Percentiles rank a stretch among this genome's conserved stretches.
Conservation (phyloP, 2,888 invertebrate genomes). For the Brachyopa scutellaris region DNA sequence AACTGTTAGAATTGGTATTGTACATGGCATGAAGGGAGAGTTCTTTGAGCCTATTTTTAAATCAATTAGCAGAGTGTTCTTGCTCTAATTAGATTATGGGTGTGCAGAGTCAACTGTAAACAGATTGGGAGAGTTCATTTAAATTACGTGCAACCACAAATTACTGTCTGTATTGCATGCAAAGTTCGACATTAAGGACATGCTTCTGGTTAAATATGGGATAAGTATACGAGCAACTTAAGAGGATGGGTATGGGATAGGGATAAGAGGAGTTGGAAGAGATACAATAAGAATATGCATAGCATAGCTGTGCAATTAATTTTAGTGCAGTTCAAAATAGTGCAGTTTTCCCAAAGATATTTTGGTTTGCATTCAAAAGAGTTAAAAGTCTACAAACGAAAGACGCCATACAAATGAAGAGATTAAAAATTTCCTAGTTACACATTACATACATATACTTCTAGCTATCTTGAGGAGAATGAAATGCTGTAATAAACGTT, state of each 20-base stretch:
- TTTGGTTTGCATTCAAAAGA: background rate
- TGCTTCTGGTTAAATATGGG: conserved; percentile 38
- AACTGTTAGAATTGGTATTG: conserved; percentile 48
- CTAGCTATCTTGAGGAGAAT: no score
- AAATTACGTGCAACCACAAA: conserved; percentile 32
- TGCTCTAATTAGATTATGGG: conserved; percentile 62
- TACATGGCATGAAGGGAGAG: conserved; percentile 20
- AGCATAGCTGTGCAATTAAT: background rate
- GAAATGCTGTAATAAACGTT: no score
- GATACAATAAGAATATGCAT: background rate
- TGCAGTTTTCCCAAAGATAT: background rate
- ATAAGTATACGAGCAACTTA: background rate
- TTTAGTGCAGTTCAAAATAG: background rate
- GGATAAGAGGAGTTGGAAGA: background rate
- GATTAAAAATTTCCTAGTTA: no score
- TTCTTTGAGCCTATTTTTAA: conserved; percentile 53
- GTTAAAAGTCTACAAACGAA: no score
- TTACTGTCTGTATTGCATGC: conserved; percentile 44
- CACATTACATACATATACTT: no score
- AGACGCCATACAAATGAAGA: no score
- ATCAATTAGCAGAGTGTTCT: conserved; percentile 63
- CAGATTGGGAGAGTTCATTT: conserved; percentile 24
- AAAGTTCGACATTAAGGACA: conserved; percentile 38
- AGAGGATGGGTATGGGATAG: background rate
- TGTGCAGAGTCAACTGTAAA: conserved; percentile 49